Evolutionary conservation across 2,797 vertebrate species (phyloP), one percentile per base, ranked within the genome.

Genomic region (Knipowitschia caucasica): DNA sequence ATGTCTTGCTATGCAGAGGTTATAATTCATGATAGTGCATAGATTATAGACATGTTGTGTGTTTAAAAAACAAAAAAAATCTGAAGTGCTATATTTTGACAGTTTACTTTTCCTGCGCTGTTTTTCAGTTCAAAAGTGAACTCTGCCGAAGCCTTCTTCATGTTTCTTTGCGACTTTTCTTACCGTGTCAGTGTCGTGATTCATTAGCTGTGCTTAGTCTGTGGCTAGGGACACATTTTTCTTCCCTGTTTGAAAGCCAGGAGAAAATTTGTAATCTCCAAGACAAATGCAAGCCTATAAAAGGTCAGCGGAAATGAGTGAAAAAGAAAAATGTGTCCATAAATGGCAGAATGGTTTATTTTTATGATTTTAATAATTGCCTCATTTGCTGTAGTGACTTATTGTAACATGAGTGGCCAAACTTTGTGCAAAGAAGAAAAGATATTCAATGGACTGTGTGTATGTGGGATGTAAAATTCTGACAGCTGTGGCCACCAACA

Each of bases 151-250:
- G 81, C 68, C 77, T 64, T 39, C 23, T 52, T 49, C 50, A 40
- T 53, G 31, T 42, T 71, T 64, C 31, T 45, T n/a, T 60, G 36
- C 59, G 36, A 63, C 46, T 56, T 69, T 69, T 61, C 43, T 50
- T 51, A 26, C 33, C 44, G 34, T 57, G 42, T 47, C 20, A 49
- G 14, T 62, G 54, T 59, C 21, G 52, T 77, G 69, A 82, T 77
- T 86, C 75, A 86, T 86, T 86, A 85, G 60, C 60, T 34, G 47
- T 24, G 53, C 25, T 26, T 7, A 38, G 18, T 65, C 30, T 56
- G 63, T 59, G 9, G 36, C 44, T 56, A 21, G 15, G 29, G 24
- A 53, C 18, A 35, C 24, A 17, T 60, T 62, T 61, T 59, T 71
- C 40, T 53, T 40, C 11, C 23, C 34, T 14, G 56, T 75, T 52